Evolutionary conservation across 2,797 vertebrate genomes (phyloP).

Genomic region (Psittacula derbiana): DNA sequence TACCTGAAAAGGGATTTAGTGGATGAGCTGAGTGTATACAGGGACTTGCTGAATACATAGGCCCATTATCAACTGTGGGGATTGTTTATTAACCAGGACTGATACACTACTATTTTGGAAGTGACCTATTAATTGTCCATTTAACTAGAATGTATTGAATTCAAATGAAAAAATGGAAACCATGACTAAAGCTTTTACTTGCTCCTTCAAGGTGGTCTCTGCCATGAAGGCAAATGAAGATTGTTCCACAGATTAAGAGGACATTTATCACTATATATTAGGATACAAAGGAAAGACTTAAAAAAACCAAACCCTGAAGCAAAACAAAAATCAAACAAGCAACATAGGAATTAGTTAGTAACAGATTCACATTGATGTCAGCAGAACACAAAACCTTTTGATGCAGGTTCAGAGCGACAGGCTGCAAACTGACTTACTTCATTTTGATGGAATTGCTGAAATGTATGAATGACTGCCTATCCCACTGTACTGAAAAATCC

Average conservation of each 20-base stretch:
- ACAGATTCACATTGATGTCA: background rate
- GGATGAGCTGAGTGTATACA: constrained; percentile 78
- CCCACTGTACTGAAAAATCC: background rate
- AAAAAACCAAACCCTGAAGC: background rate
- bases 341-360: constrained; percentile 17
- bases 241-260: constrained; percentile 90
- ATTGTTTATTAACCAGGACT: constrained; percentile 82
- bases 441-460: background rate
- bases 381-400: constrained; percentile 12
- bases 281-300: constrained; percentile 59
- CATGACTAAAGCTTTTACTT: constrained; percentile 92
- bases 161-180: constrained; percentile 88
- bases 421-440: background rate
- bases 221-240: constrained; percentile 77
- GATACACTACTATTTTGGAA: constrained; percentile 80
- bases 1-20: constrained; percentile 84
- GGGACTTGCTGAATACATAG: constrained; percentile 77
- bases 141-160: constrained; percentile 92
- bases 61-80: constrained; percentile 77
- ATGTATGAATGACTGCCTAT: background rate
- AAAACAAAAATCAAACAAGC: constrained; percentile 27
- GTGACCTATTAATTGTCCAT: constrained; percentile 96
- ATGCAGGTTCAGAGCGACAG: background rate
- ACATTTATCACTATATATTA: constrained; percentile 83
- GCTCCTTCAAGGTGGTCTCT: constrained; percentile 92